Evolutionary conservation across 92 coral and sea anemone species (phyloP).

Genomic region (Zoanthus sociatus): DNA sequence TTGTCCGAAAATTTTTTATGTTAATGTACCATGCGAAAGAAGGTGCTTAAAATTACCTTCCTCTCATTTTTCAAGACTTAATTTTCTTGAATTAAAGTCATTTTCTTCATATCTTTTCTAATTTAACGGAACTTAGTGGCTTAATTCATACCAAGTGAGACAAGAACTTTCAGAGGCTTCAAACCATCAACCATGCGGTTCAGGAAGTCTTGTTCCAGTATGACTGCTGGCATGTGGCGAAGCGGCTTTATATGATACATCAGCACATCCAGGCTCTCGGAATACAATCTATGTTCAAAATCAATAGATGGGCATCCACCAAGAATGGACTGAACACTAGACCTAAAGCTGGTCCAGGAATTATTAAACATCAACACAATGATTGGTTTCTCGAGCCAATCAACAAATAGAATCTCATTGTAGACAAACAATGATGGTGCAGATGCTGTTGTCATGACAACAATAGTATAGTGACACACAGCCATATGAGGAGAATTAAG

Average conservation of each 20-base stretch:
- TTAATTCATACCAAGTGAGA: slow-evolving; percentile 62
- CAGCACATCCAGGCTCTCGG: slow-evolving; percentile 84
- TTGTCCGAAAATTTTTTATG: too few species aligned
- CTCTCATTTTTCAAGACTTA: too few species aligned
- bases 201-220: slow-evolving; percentile 87
- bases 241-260: slow-evolving; percentile 85
- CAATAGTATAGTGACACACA: slow-evolving; percentile 68
- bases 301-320: slow-evolving; percentile 87
- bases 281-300: slow-evolving; percentile 67
- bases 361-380: slow-evolving; percentile 79
- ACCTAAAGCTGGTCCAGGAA: slow-evolving; percentile 78
- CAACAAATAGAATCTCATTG: slow-evolving; percentile 83
- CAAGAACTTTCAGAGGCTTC: slow-evolving; percentile 72
- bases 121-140: background rate
- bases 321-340: slow-evolving; percentile 80
- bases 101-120: too few species aligned
- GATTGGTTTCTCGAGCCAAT: slow-evolving; percentile 85
- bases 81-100: too few species aligned
- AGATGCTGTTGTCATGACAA: slow-evolving; percentile 78
- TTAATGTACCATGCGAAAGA: too few species aligned
- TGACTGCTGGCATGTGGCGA: slow-evolving; percentile 88
- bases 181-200: slow-evolving; percentile 86
- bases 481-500: slow-evolving; percentile 74
- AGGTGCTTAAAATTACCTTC: too few species aligned
- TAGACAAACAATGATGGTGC: slow-evolving; percentile 87